Evolutionary conservation across 1,140 invertebrate genomes (phyloP).

Genomic region (Scaptomyza pallida): DNA sequence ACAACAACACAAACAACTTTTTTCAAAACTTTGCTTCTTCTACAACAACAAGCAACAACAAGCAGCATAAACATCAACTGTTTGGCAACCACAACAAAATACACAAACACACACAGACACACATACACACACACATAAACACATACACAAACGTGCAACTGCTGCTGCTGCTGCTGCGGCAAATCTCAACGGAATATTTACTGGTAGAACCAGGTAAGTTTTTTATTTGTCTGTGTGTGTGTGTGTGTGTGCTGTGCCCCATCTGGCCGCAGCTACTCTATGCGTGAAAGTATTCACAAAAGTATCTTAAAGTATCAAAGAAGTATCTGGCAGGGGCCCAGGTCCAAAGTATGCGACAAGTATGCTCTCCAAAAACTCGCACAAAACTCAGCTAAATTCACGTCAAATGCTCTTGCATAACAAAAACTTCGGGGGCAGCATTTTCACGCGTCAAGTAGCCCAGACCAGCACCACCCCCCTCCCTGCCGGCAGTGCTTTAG

Average conservation of each 20-base stretch:
- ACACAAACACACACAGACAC: slow-evolving; percentile 20
- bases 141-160: slow-evolving; percentile 4
- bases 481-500: background rate
- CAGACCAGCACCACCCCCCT: background rate
- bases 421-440: slow-evolving; percentile 56
- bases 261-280: background rate
- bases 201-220: slow-evolving; percentile 64
- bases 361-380: slow-evolving; percentile 59
- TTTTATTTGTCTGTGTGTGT: no score
- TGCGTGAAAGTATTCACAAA: slow-evolving; percentile 6
- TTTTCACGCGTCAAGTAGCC: slow-evolving; percentile 55
- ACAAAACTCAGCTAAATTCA: slow-evolving; percentile 48
- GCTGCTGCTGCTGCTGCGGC: slow-evolving; percentile 8
- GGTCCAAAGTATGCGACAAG: slow-evolving; percentile 50
- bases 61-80: slow-evolving; percentile 40
- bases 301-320: slow-evolving; percentile 17
- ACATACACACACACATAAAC: slow-evolving; percentile 21
- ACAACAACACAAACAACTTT: slow-evolving; percentile 50
- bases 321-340: slow-evolving; percentile 16
- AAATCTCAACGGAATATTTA: slow-evolving; percentile 72
- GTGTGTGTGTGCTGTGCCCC: no score
- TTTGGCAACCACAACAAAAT: slow-evolving; percentile 11
- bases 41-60: slow-evolving; percentile 37
- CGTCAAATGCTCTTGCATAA: slow-evolving; percentile 59
- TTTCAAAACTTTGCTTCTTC: slow-evolving; percentile 58